Evolutionary conservation across 2,113 vertebrate species (phyloP), one percentile per base, ranked within the genome.

Genomic region (Melanerpes formicivorus): DNA sequence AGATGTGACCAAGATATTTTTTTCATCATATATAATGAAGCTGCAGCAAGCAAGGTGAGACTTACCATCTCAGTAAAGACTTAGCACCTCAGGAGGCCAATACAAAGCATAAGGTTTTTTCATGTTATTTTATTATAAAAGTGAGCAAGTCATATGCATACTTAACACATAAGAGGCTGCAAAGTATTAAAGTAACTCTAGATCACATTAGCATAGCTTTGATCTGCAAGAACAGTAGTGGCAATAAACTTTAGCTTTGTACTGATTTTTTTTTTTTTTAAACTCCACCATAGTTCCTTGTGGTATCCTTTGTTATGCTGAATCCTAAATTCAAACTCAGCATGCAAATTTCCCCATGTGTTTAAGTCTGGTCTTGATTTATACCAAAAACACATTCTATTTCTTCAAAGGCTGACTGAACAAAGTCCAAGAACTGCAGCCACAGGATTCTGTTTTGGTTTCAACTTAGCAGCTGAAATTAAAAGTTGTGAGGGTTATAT

Each of bases 161-260:
- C 64, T 90, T 80, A 75, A 95, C 87, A 90, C 72, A 88, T 0
- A 18, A 84, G 42, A 87, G 74, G 59, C 86, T 85, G 60, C 50
- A 80, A 95, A 93, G 90, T 89, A 95, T 73, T 90, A 93, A 92
- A 95, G 94, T 87, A 87, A 94, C 58, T 40, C 40, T 75, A 80
- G 74, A 82, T 18, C 32, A 67, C 37, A 91, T 95, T 83, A 93
- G 55, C 90, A 94, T 88, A 93, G 72, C 81, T 93, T 96, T 96
- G 90, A 97, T 95, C 84, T 76, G 32, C 37, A 44, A 76, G 84
- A 96, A 70, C 25, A 79, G 65, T 72, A 78, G 59, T 73, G 59
- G 62, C 84, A 86, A 73, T 58, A 93, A 86, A 40, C 40, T 40
- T 40, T 40, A 40, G 71, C 34, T 87, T 85, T 83, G n/a, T 34